Percentiles rank a stretch among this genome's conserved stretches.
phyloP scores from a whole-genome alignment of 2,888 invertebrate species.

The Ophraella communa region DNA sequence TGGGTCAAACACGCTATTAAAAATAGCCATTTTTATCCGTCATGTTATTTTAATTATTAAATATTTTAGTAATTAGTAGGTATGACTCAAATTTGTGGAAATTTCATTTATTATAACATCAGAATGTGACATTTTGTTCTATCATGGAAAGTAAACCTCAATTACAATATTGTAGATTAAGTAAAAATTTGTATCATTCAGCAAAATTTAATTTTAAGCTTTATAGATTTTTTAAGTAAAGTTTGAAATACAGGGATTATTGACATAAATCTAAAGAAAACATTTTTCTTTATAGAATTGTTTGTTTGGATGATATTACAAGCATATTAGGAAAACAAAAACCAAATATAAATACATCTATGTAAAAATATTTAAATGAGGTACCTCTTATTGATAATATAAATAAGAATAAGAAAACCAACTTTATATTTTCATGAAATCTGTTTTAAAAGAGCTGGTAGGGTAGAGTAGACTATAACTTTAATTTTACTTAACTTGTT shows the following conservation, averaged over 20 bases:
- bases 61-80: not conserved
- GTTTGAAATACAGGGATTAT: not conserved
- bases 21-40: slow-evolving; percentile 9
- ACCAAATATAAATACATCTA: not conserved
- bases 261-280: not conserved
- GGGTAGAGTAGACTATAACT: no score
- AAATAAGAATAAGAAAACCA: no score
- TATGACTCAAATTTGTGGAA: no score
- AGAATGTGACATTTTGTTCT: no score
- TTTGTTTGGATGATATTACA: not conserved
- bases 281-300: not conserved
- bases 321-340: not conserved
- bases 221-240: not conserved
- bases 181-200: not conserved
- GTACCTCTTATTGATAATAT: no score
- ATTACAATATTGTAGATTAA: not conserved
- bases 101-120: no score
- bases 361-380: no score
- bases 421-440: no score
- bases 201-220: not conserved
- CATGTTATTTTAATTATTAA: not conserved
- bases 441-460: no score
- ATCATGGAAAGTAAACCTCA: not conserved
- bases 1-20: slow-evolving; percentile 24
- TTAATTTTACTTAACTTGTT: no score